Evolutionary conservation across 1,140 invertebrate species (phyloP), one percentile per base, ranked within the genome.

Genomic region (Danaus plexippus): DNA sequence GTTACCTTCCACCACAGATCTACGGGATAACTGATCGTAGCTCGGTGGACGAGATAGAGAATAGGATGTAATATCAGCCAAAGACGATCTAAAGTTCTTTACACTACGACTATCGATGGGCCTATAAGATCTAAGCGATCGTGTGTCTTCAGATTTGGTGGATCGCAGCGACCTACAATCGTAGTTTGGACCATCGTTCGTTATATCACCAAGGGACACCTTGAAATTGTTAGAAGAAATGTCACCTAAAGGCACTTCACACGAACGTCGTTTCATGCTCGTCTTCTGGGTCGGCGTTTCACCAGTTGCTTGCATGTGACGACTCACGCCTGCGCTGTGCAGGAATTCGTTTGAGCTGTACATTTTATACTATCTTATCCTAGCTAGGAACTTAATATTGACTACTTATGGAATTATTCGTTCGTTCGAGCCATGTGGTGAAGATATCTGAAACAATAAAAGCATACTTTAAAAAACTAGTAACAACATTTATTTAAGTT

Each of bases 391-490:
- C 82, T 85, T 78, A 45, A 48, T 50, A 66, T 70, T 85, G 77
- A 84, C 80, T 83, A 82, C 69, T 70, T 73, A 52, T 81, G 80
- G 79, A 82, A 84, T 84, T 82, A 80, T 71, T 78, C 76, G 77
- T 78, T 80, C 70, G 61, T 66, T 66, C 51, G 55, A 52, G 64
- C 51, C 65, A 66, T 56, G 57, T 51, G 61, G 45, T 63, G 67
- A 49, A 54, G 9, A 18, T 55, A 78, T 77, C 82, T 85, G 80
- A 55, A 85, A 85, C 77, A 84, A 85, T 63, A 50, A 45, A 75
- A 66, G 73, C 44, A 50, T 42, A 45, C 15, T 56, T 9, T 57
- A 51, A 55, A n/a, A n/a, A 32, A 32, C 7, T 32, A 32, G 0
- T 47, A 48, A 43, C 11, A 64, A 32, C 2, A 32, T 32, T 32